These are phyloP conservation scores for Daboia siamensis DNA, from an alignment of 2,113 vertebrate species.

Conservation along the genomic window DNA sequence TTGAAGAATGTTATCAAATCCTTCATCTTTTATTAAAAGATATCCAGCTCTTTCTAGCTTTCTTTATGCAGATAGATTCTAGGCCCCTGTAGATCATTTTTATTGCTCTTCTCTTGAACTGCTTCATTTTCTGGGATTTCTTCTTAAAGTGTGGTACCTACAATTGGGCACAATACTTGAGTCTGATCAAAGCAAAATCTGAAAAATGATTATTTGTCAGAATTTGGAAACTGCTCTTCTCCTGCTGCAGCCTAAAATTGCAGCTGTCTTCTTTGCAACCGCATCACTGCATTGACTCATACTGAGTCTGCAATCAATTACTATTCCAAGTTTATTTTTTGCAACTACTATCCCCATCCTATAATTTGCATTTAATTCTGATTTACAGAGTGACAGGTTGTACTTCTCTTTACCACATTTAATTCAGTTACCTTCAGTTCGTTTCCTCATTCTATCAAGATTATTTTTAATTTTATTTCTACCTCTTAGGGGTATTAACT, in stretches of 20 bases:
- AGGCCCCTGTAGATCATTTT: neutral
- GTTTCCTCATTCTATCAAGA: neutral
- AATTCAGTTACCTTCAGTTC: neutral
- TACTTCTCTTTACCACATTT: neutral
- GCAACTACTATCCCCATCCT: neutral
- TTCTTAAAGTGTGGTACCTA: neutral
- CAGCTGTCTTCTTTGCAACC: neutral
- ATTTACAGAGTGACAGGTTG: neutral
- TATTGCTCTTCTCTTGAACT: neutral
- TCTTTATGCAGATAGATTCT: neutral
- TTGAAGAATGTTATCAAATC: neutral
- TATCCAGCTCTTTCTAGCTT: neutral
- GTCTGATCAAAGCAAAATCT: neutral
- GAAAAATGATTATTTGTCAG: neutral
- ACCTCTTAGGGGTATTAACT: neutral
- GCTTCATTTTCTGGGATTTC: neutral
- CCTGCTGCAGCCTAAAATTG: neutral
- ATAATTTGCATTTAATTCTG: neutral
- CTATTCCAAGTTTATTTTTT: neutral
- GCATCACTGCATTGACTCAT: neutral
- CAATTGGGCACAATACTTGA: neutral
- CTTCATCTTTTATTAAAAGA: neutral
- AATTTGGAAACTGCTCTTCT: neutral
- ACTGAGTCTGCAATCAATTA: neutral
- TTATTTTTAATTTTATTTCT: neutral